These are phyloP conservation scores for Folsomia candida DNA, from an alignment of 2,888 invertebrate genomes.

Conservation along the genomic window DNA sequence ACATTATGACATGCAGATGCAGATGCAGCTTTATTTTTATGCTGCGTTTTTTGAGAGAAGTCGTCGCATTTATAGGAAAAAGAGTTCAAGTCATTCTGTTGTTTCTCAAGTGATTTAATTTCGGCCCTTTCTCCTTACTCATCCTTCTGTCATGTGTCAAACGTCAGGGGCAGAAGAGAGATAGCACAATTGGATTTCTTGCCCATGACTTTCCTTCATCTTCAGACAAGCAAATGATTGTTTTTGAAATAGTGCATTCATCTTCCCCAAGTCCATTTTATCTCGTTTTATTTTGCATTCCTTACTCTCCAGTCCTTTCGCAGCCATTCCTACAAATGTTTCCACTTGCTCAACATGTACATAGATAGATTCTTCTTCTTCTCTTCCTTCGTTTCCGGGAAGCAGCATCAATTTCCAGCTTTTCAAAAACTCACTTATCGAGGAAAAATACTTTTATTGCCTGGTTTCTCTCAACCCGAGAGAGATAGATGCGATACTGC, in stretches of 20 bases:
- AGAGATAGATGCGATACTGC: no score
- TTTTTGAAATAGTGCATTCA: constrained; percentile 3
- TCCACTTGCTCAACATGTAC: not conserved
- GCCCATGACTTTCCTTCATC: not conserved
- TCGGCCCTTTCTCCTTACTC: constrained; percentile 10
- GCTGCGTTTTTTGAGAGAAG: not conserved
- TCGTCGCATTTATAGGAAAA: no score
- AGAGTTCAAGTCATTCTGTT: constrained; percentile 18
- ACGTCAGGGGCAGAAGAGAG: constrained; percentile 30
- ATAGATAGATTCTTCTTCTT: not conserved
- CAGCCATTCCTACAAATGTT: not conserved
- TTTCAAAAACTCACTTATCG: not conserved
- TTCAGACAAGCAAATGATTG: not conserved
- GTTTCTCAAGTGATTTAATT: constrained; percentile 30
- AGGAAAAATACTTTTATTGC: not conserved
- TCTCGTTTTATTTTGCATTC: constrained; percentile 3
- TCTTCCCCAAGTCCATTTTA: not conserved
- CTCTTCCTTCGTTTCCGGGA: not conserved
- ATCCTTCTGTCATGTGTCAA: constrained; percentile 29
- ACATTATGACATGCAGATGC: not conserved
- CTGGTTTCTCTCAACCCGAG: not conserved
- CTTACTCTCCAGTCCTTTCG: not conserved
- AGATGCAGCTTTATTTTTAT: not conserved
- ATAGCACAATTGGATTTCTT: constrained; percentile 1
- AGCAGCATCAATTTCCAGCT: not conserved